Evolutionary conservation across 2,888 invertebrate genomes (phyloP).

Genomic region (Ichneumoninae sp.): DNA sequence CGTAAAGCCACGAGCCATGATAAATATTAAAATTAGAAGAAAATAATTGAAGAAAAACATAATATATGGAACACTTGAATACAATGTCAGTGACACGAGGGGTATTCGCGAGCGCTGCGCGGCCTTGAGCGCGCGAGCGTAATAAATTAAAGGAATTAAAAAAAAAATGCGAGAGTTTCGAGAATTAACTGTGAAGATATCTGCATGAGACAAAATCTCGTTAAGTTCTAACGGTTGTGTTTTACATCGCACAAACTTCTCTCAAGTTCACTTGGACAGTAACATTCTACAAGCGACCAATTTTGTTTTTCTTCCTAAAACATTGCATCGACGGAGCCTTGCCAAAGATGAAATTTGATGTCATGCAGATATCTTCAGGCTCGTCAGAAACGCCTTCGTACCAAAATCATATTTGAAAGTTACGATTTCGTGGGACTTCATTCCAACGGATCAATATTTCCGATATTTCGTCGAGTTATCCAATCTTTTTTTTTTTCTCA

Average conservation of each 20-base stretch:
- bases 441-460: neutral
- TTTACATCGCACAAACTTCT: no score
- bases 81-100: constrained; percentile 27
- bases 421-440: neutral
- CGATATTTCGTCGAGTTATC: no score
- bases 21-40: constrained; percentile 24
- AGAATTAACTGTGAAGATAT: no score
- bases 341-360: no score
- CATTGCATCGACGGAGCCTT: no score
- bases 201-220: no score
- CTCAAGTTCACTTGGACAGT: no score
- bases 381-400: no score
- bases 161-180: neutral
- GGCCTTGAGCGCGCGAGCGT: constrained; percentile 21
- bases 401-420: neutral
- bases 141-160: neutral
- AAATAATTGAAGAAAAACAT: neutral
- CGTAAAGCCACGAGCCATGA: constrained; percentile 14
- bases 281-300: no score
- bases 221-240: no score
- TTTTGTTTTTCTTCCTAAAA: no score
- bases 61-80: constrained; percentile 1
- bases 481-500: constrained; percentile 30
- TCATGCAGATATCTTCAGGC: no score
- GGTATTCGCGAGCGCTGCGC: neutral